Evolutionary conservation across 2,113 vertebrate species (phyloP).

Genomic region (Clarias magur): DNA sequence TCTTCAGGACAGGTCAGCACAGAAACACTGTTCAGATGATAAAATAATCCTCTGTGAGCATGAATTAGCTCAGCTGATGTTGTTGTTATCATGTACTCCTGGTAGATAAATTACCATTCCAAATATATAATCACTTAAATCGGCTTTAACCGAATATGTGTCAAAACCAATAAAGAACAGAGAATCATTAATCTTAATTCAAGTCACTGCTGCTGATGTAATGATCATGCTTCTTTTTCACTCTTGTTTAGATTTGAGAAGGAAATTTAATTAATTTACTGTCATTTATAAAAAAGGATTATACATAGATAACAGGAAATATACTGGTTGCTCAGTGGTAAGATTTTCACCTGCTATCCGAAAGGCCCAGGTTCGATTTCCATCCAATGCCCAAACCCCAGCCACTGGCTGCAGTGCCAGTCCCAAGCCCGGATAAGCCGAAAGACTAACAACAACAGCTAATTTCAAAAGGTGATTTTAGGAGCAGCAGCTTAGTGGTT

Average conservation of each 20-base stretch:
- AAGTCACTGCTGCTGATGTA: not conserved
- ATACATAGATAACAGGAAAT: not conserved
- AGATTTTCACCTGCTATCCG: too few relatives aligned
- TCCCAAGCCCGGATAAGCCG: too few relatives aligned
- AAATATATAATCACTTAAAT: not conserved
- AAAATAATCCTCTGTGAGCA: not conserved
- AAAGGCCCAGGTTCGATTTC: too few relatives aligned
- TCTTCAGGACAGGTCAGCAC: not conserved
- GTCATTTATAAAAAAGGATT: not conserved
- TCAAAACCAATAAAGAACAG: conserved; percentile 4
- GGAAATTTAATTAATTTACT: not conserved
- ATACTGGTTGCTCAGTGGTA: too few relatives aligned
- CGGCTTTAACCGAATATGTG: not conserved
- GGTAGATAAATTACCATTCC: not conserved
- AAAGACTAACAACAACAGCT: too few relatives aligned
- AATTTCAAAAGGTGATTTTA: too few relatives aligned
- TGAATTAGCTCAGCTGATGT: not conserved
- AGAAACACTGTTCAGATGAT: not conserved
- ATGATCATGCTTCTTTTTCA: not conserved
- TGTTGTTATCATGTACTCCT: not conserved
- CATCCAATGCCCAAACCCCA: too few relatives aligned
- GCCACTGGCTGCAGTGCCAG: too few relatives aligned
- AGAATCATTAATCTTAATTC: not conserved
- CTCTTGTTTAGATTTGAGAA: not conserved
- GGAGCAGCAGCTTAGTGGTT: too few relatives aligned